Evolutionary conservation across 1,140 invertebrate genomes (phyloP).

Genomic region (Capitella teleta): DNA sequence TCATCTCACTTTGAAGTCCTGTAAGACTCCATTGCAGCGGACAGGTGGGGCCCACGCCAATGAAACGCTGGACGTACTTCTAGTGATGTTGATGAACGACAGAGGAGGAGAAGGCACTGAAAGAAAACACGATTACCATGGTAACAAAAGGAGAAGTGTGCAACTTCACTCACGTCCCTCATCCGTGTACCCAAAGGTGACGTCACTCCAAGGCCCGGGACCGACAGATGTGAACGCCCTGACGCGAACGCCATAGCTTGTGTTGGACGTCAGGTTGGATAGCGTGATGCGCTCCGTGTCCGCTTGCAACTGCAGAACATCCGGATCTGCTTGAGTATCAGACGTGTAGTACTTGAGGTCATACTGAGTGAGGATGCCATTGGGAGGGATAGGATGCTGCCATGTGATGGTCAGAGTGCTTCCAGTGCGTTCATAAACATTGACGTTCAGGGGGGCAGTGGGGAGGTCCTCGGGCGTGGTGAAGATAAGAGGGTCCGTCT

Average conservation of each 20-base stretch:
- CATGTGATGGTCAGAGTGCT: slow-evolving; percentile 5
- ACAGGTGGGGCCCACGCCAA: neutral
- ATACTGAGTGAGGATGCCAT: slow-evolving; percentile 10
- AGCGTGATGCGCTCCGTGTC: neutral
- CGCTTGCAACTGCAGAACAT: neutral
- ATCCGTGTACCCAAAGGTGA: slow-evolving; percentile 4
- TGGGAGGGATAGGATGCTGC: slow-evolving; percentile 6
- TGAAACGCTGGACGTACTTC: neutral
- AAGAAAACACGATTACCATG: neutral
- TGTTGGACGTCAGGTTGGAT: neutral
- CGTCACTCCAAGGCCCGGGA: slow-evolving; percentile 6
- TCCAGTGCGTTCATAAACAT: neutral
- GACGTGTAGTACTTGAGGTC: neutral
- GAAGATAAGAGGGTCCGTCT: neutral
- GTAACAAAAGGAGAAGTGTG: neutral
- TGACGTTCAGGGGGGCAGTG: slow-evolving; percentile 2
- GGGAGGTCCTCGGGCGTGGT: neutral
- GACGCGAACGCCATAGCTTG: neutral
- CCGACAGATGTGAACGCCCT: slow-evolving; percentile 7
- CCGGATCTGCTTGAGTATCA: neutral
- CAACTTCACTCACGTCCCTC: slow-evolving; percentile 2
- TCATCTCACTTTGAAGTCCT: neutral
- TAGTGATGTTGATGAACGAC: neutral
- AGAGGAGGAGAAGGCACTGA: neutral
- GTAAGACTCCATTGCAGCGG: neutral